Conservation (phyloP, 1,140 invertebrate species). For the Pararge aegeria region DNA sequence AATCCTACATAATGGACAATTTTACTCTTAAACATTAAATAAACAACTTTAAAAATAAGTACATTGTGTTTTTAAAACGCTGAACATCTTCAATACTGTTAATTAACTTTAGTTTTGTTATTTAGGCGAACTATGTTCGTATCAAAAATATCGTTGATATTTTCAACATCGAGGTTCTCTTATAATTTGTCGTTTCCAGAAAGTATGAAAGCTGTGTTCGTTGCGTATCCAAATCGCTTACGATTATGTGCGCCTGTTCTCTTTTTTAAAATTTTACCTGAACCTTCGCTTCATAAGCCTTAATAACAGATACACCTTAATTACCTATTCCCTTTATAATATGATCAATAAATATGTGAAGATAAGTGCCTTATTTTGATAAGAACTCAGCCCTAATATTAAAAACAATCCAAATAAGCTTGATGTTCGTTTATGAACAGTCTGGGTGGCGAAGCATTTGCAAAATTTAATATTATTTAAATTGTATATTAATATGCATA, state of each 20-base stretch:
- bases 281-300: conserved; percentile 12
- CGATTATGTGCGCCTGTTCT: conserved; percentile 2
- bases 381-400: conserved; percentile 30
- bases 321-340: conserved; percentile 38
- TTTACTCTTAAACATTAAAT: no score
- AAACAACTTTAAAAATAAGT: no score
- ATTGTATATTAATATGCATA: background rate
- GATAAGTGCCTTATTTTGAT: conserved; percentile 41
- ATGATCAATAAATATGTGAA: conserved; percentile 48
- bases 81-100: no score
- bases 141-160: no score
- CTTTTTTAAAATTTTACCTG: conserved; percentile 8
- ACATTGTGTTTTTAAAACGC: no score
- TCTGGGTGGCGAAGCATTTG: conserved; percentile 37
- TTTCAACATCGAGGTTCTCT: background rate
- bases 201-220: background rate
- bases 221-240: conserved; percentile 7
- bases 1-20: no score
- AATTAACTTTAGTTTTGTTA: no score
- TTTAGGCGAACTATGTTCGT: no score
- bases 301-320: conserved; percentile 36
- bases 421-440: conserved; percentile 18
- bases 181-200: conserved; percentile 13
- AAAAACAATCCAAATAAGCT: conserved; percentile 16
- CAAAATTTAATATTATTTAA: background rate